A percentile compares a stretch with the other conserved stretches of the same genome.
Conservation (phyloP, 2,113 vertebrate species). For the Engraulis encrasicolus region DNA sequence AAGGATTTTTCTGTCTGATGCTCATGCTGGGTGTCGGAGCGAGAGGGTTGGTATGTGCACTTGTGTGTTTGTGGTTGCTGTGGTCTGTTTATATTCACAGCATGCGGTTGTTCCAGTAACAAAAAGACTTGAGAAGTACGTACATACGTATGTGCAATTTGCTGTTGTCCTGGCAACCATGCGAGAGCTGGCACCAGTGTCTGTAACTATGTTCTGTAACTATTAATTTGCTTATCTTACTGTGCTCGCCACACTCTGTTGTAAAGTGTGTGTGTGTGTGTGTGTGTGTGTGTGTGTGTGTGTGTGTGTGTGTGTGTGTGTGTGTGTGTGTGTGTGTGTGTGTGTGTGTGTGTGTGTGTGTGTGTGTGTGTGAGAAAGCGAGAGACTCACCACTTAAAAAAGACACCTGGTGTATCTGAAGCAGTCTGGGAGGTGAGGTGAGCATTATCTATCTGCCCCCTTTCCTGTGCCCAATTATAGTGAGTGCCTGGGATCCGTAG, state of each 20-base stretch:
- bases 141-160: not conserved
- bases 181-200: not conserved
- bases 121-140: not conserved
- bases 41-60: not conserved
- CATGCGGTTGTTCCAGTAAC: too few species aligned
- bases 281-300: not conserved
- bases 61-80: not conserved
- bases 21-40: not conserved
- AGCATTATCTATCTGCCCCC: not conserved
- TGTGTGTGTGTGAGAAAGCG: too few species aligned
- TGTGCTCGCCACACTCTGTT: not conserved
- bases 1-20: not conserved
- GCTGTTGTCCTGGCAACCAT: not conserved
- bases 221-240: not conserved
- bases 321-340: constrained; percentile 23
- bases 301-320: constrained; percentile 29
- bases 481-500: constrained; percentile 28
- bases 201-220: not conserved
- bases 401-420: constrained; percentile 37
- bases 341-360: too few species aligned
- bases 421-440: constrained; percentile 22
- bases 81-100: not conserved
- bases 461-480: constrained; percentile 16
- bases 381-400: constrained; percentile 17
- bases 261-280: not conserved